Evolutionary conservation across 2,113 vertebrate genomes (phyloP).

Genomic region (Ammodytes dubius): DNA sequence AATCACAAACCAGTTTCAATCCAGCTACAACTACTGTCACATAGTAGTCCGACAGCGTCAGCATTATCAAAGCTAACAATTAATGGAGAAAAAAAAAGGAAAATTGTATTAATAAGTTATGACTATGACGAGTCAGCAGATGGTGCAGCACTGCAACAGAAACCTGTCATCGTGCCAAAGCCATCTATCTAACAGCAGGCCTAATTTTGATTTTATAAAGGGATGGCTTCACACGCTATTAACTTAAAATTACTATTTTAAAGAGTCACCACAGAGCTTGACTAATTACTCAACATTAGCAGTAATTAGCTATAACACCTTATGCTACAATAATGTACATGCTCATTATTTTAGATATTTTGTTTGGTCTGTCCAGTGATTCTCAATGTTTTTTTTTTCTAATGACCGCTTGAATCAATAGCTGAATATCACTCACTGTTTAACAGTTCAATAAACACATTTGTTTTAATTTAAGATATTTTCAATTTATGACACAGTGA

Average conservation of each 20-base stretch:
- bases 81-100: constrained; percentile 18
- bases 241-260: not conserved
- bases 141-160: constrained; percentile 53
- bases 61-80: constrained; percentile 6
- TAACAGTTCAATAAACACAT: not conserved
- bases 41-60: not conserved
- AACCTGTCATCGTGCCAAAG: constrained; percentile 45
- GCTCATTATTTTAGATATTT: not conserved
- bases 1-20: not conserved
- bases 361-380: not conserved
- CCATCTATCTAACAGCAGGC: constrained; percentile 41
- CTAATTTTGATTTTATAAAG: constrained; percentile 52
- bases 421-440: not conserved
- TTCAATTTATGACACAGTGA: not conserved
- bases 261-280: not conserved
- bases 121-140: constrained; percentile 48
- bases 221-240: not conserved
- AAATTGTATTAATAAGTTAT: constrained; percentile 37
- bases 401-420: not conserved
- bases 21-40: not conserved
- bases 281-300: not conserved
- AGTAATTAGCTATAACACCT: not conserved
- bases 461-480: not conserved
- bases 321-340: not conserved
- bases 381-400: not conserved